Base-by-base conservation (phyloP, 2,888 invertebrate genomes). In the Nomada hirtipes region DNA sequence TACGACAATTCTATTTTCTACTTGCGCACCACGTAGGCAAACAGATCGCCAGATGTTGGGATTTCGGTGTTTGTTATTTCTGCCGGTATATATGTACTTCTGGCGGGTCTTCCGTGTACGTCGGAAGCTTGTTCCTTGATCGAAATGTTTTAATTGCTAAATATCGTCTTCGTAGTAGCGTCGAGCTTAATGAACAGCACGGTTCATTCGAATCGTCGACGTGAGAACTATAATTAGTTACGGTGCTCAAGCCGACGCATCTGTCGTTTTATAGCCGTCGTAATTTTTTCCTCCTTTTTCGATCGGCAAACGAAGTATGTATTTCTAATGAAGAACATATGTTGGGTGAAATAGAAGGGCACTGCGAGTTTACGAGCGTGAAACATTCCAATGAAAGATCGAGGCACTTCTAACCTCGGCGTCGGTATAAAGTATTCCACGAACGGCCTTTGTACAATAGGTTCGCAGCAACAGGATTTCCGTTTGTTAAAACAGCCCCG, bases 1-100 rank as follows among this genome's bases (percentile, higher is more conserved):
- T 53, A 76, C 59, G 65, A 71, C 71, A 67, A 79, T 67, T 65
- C 71, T 55, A 55, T 67, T 71, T 67, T 50, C 65, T n/a, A 20
- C 57, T 60, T 23, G 70, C 50, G 13, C 13, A 60, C 52, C 70
- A 36, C 52, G 13, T 52, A 18, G 74, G 29, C 67, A 67, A 64
- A 79, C 20, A 44, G 52, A 70, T 79, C 64, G 23, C 64, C 75
- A 69, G 75, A 79, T 75, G 75, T 64, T 59, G 60, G 69, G 79
- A 76, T 53, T 29, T 64, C 63, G 50, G 15, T 69, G 63, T 61
- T 64, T 57, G 57, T 57, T 69, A 52, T 59, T 29, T 29, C 57
- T 64, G 4, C 1, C 7, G 61, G 52, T 61, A 26, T 61, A 67
- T n/a, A 18, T 20, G n/a, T 20, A 20, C 53, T 67, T 64, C 11